phyloP scores from a whole-genome alignment of 2,113 vertebrate species.

The Diadophis punctatus region DNA sequence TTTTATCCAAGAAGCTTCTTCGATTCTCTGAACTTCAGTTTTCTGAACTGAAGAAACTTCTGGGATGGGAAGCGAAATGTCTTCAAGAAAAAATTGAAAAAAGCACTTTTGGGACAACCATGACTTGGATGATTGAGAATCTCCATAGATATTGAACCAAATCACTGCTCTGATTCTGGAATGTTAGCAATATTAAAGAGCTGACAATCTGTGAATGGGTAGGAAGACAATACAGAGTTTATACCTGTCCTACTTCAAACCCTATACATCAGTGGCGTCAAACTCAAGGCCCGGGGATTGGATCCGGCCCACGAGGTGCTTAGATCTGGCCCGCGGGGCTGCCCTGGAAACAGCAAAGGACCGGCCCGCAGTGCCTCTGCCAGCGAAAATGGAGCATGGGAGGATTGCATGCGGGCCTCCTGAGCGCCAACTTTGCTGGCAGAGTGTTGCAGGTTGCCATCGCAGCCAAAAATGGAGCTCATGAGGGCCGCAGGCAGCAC shows the following conservation, averaged over 20 bases:
- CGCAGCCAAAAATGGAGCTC: too few relatives aligned
- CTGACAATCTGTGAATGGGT: not conserved
- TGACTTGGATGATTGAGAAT: not conserved
- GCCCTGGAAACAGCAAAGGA: too few relatives aligned
- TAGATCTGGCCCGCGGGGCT: too few relatives aligned
- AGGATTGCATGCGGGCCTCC: too few relatives aligned
- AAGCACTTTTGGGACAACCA: not conserved
- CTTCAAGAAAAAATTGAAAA: not conserved
- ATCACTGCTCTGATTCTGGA: not conserved
- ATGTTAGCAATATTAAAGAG: not conserved
- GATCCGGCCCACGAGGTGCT: too few relatives aligned
- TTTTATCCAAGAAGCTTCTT: not conserved
- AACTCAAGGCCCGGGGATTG: too few relatives aligned
- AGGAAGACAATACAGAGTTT: not conserved
- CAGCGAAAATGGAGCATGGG: too few relatives aligned
- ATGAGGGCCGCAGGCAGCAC: too few relatives aligned
- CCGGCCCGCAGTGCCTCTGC: too few relatives aligned
- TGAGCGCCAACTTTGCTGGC: too few relatives aligned
- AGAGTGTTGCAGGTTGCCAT: too few relatives aligned
- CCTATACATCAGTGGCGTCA: not conserved
- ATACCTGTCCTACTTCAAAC: not conserved
- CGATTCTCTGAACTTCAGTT: not conserved
- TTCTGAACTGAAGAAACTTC: not conserved
- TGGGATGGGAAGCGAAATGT: not conserved
- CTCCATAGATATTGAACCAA: not conserved